Evolutionary conservation across 2,888 invertebrate species (phyloP).

Genomic region (Ceraclea dissimilis): DNA sequence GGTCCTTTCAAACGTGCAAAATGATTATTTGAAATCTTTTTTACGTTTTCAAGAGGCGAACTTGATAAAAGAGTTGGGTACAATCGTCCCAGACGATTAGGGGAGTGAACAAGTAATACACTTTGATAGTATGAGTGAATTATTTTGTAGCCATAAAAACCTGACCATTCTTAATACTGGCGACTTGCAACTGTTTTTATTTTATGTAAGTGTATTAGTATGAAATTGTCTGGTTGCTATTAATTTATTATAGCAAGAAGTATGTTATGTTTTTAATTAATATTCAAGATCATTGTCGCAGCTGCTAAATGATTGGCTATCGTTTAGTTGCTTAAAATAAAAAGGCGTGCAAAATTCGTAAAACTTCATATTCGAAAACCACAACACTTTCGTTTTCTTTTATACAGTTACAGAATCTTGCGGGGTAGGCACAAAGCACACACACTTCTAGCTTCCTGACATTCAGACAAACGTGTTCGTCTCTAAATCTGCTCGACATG

Average conservation of each 20-base stretch:
- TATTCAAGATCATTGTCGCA: background rate
- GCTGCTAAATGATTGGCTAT: background rate
- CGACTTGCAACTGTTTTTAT: background rate
- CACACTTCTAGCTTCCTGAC: no score
- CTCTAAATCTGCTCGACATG: no score
- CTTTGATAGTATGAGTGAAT: background rate
- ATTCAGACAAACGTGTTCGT: no score
- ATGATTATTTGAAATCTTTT: background rate
- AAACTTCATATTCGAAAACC: no score
- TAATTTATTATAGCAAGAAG: background rate
- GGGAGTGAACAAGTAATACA: background rate
- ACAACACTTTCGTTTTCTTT: no score
- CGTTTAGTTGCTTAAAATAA: no score
- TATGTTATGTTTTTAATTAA: background rate
- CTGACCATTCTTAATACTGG: background rate
- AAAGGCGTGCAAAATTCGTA: no score
- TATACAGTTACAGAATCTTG: no score
- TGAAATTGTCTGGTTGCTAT: background rate
- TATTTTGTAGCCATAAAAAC: background rate
- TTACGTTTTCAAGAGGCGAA: background rate
- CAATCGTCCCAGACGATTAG: background rate
- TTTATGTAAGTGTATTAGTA: background rate
- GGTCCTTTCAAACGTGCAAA: conserved; percentile 1
- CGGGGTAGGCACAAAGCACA: no score
- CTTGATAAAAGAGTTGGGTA: background rate